Conservation (phyloP, 2,888 invertebrate species). For the Hybos culiciformis region DNA sequence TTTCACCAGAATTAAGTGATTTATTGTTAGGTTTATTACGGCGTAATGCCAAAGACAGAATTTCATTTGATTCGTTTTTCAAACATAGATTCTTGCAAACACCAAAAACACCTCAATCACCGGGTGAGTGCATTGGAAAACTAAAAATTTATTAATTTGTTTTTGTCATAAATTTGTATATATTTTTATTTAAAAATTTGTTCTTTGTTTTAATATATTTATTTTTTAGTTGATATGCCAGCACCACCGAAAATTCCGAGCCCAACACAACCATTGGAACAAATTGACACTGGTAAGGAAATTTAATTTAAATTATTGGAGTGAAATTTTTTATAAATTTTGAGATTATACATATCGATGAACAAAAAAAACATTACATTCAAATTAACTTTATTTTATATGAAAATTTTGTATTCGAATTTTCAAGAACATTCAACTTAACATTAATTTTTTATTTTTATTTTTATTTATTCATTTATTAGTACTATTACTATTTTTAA, state of each 20-base stretch:
- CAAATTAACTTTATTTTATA: too few relatives aligned
- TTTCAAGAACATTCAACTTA: too few relatives aligned
- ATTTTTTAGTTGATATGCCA: constrained; percentile 28
- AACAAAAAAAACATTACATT: too few relatives aligned
- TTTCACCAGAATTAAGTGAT: constrained; percentile 78
- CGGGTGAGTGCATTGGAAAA: constrained; percentile 25
- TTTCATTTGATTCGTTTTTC: constrained; percentile 94
- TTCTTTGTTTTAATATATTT: too few relatives aligned
- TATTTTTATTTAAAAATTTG: neutral
- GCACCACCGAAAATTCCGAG: constrained; percentile 35
- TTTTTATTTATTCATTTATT: too few relatives aligned
- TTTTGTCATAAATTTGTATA: neutral
- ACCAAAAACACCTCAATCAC: constrained; percentile 40
- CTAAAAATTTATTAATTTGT: neutral
- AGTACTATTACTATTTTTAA: too few relatives aligned
- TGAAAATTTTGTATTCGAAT: too few relatives aligned
- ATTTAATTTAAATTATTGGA: too few relatives aligned
- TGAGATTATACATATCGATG: too few relatives aligned
- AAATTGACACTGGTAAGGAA: constrained; percentile 15
- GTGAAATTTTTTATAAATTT: too few relatives aligned
- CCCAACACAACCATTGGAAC: constrained; percentile 36
- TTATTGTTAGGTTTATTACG: constrained; percentile 76
- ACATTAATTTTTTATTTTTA: too few relatives aligned
- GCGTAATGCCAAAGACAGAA: constrained; percentile 85
- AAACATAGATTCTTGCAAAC: constrained; percentile 80